Conservation (phyloP, 2,113 vertebrate species). For the Telmatochromis sp. region DNA sequence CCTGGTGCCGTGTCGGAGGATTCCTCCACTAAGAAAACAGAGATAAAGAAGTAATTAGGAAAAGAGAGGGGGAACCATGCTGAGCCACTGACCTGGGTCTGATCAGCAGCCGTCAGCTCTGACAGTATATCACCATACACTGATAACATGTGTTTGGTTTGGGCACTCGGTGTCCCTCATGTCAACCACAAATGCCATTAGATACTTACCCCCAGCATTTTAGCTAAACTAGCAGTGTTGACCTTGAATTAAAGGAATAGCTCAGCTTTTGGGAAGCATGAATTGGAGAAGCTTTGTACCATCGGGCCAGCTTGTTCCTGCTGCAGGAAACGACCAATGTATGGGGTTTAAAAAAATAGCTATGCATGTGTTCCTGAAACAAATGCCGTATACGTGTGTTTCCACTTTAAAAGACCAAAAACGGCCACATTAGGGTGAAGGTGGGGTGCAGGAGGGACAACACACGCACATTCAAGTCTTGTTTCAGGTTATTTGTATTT, state of each 20-base stretch:
- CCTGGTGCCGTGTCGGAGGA: conserved; percentile 6
- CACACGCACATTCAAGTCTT: neutral
- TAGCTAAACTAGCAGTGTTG: neutral
- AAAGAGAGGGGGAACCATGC: conserved; percentile 7
- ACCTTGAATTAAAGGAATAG: neutral
- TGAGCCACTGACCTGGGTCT: conserved; percentile 14
- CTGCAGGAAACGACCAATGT: neutral
- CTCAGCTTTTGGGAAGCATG: neutral
- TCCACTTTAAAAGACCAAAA: neutral
- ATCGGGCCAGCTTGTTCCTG: neutral
- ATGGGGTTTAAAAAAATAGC: neutral
- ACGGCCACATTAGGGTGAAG: neutral
- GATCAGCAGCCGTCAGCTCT: neutral
- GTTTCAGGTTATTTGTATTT: neutral
- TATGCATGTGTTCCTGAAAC: neutral
- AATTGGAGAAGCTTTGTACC: neutral
- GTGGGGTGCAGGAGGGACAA: neutral
- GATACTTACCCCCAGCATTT: neutral
- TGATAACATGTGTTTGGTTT: conserved; percentile 1
- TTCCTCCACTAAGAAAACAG: conserved; percentile 10
- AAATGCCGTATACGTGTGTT: neutral
- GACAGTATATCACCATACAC: neutral
- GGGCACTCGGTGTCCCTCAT: neutral
- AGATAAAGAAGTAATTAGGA: conserved; percentile 29
- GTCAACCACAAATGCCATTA: neutral